Conservation (phyloP, 2,797 vertebrate genomes). For the Chrosomus eos region DNA sequence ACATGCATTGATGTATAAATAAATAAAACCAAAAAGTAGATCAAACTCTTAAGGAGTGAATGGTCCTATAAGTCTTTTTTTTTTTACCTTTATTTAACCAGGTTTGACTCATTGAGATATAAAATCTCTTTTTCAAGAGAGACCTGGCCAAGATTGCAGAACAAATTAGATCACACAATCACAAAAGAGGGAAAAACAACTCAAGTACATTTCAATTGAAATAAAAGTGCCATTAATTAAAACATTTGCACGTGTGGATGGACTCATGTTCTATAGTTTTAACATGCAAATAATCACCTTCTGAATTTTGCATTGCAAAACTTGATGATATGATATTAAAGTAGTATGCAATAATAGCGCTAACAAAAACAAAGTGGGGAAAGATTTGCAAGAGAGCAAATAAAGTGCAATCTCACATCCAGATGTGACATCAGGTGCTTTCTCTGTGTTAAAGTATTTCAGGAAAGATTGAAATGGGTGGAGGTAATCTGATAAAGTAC, state of each 20-base stretch:
- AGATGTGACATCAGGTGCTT: not conserved
- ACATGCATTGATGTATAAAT: not conserved
- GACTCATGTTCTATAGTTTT: too few species aligned
- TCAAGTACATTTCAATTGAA: too few species aligned
- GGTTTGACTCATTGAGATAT: too few species aligned
- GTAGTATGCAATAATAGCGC: not conserved
- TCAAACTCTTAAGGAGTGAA: not conserved
- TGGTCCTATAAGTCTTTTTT: not conserved
- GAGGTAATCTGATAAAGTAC: not conserved
- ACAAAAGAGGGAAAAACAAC: too few species aligned
- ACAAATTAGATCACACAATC: too few species aligned
- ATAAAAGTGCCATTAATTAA: too few species aligned
- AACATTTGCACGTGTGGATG: too few species aligned
- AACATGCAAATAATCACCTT: conserved; percentile 2
- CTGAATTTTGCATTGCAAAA: conserved; percentile 22
- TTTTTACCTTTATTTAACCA: too few species aligned
- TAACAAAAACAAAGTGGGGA: not conserved
- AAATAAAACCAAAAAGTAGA: not conserved
- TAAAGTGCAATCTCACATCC: not conserved
- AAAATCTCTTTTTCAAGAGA: too few species aligned
- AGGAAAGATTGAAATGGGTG: not conserved
- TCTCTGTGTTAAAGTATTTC: not conserved
- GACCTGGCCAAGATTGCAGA: too few species aligned
- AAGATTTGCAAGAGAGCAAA: not conserved
- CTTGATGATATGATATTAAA: not conserved